A percentile compares a stretch with the other conserved stretches of the same genome.
Conservation (phyloP, 2,888 invertebrate genomes). For the Aquatica leii region DNA sequence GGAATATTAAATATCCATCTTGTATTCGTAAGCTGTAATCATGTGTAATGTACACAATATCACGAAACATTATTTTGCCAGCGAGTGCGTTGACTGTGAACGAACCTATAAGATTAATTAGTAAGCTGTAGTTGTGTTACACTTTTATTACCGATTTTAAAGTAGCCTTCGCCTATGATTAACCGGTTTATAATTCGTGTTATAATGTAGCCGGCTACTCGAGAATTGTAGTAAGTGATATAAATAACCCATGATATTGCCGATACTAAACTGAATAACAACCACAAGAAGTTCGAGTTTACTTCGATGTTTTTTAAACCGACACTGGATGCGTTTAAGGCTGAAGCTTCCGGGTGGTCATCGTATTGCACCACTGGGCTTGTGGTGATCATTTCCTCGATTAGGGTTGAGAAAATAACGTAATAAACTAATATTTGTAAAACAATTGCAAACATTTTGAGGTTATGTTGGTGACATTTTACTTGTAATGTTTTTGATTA, state of each 20-base stretch:
- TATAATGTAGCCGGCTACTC: conserved; percentile 88
- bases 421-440: too few relatives aligned
- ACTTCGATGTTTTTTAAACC: conserved; percentile 73
- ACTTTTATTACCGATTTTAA: conserved; percentile 77
- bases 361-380: too few relatives aligned
- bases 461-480: too few relatives aligned
- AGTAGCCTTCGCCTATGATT: conserved; percentile 84
- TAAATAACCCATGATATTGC: conserved; percentile 93
- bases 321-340: conserved; percentile 47
- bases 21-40: conserved; percentile 93
- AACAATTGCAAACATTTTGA: too few relatives aligned
- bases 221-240: conserved; percentile 93
- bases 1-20: conserved; percentile 96
- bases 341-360: conserved; percentile 45
- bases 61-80: conserved; percentile 98
- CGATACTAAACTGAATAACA: conserved; percentile 82
- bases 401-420: too few relatives aligned
- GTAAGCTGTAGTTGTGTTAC: too few relatives aligned
- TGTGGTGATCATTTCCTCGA: too few relatives aligned
- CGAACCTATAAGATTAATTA: conserved; percentile 75
- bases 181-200: conserved; percentile 90
- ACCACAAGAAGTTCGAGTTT: conserved; percentile 80
- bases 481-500: too few relatives aligned
- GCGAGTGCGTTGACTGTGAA: conserved; percentile 94
- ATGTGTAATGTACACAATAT: conserved; percentile 91